Evolutionary conservation across 2,888 invertebrate genomes (phyloP).

Genomic region (Andrena flavipes): DNA sequence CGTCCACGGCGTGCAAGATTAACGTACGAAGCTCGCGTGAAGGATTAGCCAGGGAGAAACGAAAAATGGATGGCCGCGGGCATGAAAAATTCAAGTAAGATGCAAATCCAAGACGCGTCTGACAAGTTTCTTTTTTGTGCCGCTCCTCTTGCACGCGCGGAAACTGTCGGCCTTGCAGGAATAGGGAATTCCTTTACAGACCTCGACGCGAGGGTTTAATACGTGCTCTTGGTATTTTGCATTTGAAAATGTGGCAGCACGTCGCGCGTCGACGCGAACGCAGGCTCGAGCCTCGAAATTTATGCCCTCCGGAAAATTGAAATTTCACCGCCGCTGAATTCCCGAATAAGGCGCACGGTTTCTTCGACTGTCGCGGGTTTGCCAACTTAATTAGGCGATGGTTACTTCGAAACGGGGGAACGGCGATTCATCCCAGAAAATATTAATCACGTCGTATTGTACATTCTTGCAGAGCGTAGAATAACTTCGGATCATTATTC

Average conservation of each 20-base stretch:
- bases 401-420: neutral
- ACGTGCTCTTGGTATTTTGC: slow-evolving; percentile 37
- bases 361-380: slow-evolving; percentile 5
- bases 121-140: neutral
- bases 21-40: neutral
- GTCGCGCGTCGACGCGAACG: slow-evolving; percentile 3
- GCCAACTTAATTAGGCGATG: slow-evolving; percentile 25
- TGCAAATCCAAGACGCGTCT: slow-evolving; percentile 51
- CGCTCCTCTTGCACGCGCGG: slow-evolving; percentile 5
- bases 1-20: slow-evolving; percentile 19
- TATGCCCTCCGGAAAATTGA: slow-evolving; percentile 47
- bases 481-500: too few relatives aligned
- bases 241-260: slow-evolving; percentile 39
- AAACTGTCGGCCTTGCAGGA: slow-evolving; percentile 31
- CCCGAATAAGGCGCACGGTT: slow-evolving; percentile 27
- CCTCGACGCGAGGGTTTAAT: slow-evolving; percentile 37
- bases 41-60: slow-evolving; percentile 12
- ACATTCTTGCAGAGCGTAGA: too few relatives aligned
- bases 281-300: slow-evolving; percentile 23
- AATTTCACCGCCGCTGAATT: slow-evolving; percentile 50
- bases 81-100: slow-evolving; percentile 48
- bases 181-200: slow-evolving; percentile 38
- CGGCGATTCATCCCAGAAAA: slow-evolving; percentile 6
- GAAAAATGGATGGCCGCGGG: neutral
- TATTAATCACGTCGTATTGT: neutral